Evolutionary conservation across 2,797 vertebrate species (phyloP).

Genomic region (Poecile montanus): DNA sequence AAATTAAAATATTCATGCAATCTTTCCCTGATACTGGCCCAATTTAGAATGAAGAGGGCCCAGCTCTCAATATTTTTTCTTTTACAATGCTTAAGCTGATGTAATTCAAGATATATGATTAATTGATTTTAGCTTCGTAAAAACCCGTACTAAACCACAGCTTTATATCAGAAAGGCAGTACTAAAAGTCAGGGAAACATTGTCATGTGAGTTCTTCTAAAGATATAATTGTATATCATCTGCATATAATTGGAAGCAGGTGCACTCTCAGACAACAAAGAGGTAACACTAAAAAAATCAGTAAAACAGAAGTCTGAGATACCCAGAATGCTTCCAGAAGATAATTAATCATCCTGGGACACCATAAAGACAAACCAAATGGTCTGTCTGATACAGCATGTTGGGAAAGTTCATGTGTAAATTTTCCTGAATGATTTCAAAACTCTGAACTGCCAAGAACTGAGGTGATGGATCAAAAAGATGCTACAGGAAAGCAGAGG

Average conservation of each 20-base stretch:
- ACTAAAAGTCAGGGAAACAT: constrained; percentile 1
- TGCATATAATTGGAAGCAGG: constrained; percentile 55
- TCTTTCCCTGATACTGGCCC: not conserved
- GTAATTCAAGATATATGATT: not conserved
- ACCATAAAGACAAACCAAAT: not conserved
- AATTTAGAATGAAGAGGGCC: not conserved
- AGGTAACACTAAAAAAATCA: not conserved
- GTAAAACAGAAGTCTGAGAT: not conserved
- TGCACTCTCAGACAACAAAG: not conserved
- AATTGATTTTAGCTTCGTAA: constrained; percentile 8
- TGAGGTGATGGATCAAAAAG: not conserved
- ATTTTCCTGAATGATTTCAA: not conserved
- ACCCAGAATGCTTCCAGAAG: not conserved
- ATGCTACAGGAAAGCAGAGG: not conserved
- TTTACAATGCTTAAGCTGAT: not conserved
- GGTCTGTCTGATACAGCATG: not conserved
- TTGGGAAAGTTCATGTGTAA: not conserved
- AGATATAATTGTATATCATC: constrained; percentile 44
- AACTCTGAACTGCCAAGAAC: not conserved
- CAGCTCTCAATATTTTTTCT: not conserved
- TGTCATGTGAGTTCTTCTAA: not conserved
- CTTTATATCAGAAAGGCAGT: not conserved
- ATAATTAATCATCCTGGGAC: constrained; percentile 13
- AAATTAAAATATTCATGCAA: not conserved
- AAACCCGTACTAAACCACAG: not conserved